Evolutionary conservation across 2,797 vertebrate species (phyloP).

Genomic region (Sebastes vulpes): DNA sequence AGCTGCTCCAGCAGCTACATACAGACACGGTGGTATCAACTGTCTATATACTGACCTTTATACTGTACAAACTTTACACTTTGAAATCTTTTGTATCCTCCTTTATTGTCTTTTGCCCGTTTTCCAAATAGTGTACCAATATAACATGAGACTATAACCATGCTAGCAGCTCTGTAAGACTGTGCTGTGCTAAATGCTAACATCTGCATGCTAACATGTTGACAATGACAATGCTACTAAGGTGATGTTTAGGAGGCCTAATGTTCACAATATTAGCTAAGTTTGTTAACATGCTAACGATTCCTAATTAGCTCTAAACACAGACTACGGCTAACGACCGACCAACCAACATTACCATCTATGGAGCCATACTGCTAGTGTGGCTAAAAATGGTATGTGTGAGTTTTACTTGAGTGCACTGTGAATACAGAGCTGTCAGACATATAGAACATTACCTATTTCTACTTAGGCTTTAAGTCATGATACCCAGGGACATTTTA

Average conservation of each 20-base stretch:
- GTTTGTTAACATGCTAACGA: neutral
- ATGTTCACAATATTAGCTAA: neutral
- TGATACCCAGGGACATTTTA: conserved; percentile 29
- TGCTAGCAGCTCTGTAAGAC: neutral
- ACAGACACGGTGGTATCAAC: neutral
- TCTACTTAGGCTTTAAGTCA: conserved; percentile 23
- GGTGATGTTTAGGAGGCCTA: neutral
- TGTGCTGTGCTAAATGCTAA: neutral
- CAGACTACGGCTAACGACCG: neutral
- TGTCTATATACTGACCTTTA: neutral
- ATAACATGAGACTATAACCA: neutral
- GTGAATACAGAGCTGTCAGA: conserved; percentile 15
- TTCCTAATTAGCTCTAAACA: neutral
- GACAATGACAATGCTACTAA: neutral
- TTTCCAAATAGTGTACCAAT: neutral
- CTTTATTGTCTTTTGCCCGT: neutral
- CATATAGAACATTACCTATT: conserved; percentile 13
- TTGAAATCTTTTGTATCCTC: neutral
- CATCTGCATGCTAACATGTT: neutral
- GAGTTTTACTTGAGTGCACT: neutral
- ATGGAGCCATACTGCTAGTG: neutral
- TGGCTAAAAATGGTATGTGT: neutral
- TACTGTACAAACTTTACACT: neutral
- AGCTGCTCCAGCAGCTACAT: neutral
- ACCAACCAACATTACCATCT: neutral